Evolutionary conservation across 1,140 invertebrate species (phyloP), one percentile per base, ranked within the genome.

Genomic region (Drosophila ananassae): DNA sequence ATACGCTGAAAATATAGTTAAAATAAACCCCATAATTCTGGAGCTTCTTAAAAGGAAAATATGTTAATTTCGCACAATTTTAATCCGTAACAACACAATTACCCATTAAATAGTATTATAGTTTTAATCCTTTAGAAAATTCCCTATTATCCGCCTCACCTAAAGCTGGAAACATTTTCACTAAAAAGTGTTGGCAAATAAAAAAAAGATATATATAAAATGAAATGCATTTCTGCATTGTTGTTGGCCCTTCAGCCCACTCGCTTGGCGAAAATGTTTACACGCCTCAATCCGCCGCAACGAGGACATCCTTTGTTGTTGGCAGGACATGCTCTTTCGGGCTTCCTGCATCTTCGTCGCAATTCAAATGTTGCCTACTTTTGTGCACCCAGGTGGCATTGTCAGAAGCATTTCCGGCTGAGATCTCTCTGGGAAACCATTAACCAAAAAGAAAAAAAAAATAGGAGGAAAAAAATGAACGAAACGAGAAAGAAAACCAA

Each of bases 301-400:
- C 73, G 74, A 74, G 69, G 58, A 81, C 62, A 73, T 59, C 61
- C 71, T 79, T 82, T 82, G 79, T 83, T 59, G 59, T 39, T 21
- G 41, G 41, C 51, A 44, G 60, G 54, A 73, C 44, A 67, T 32
- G 41, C 64, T 22, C 22, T 47, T 60, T 13, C 13, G 9, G 25
- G 59, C 30, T 28, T 55, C 32, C 61, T 55, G 22, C 39, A 28
- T 30, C 25, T 30, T 13, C 9, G n/a, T 47, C 21, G 17, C 44
- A 47, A 47, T 47, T 25, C 25, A 13, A 51, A 34, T 37, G 51
- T 52, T 47, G 44, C 55, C 62, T 21, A 13, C 17, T 50, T 28
- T 24, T 21, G 44, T 34, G 61, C 22, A 22, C 44, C 54, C 67
- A 69, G 67, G 63, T 71, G 51, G 25, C 66, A 69, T 69, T 69